These are phyloP conservation scores for Caenorhabditis sp. DNA, from an alignment of 2,888 invertebrate genomes.

Conservation along the genomic window DNA sequence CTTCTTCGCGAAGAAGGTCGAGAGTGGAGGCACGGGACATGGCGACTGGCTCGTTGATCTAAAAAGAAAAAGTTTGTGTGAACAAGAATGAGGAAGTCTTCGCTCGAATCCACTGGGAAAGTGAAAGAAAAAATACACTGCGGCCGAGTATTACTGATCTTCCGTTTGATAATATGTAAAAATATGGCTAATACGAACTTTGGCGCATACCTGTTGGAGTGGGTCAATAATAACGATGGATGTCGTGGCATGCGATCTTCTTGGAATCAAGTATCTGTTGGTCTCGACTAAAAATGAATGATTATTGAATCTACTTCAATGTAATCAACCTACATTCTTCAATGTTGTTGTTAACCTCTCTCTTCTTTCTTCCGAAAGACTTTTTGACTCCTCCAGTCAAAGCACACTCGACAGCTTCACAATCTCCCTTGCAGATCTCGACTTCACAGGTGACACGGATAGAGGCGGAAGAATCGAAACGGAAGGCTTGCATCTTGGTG, in stretches of 20 bases:
- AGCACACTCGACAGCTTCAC: constrained; percentile 81
- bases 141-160: too few relatives aligned
- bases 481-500: constrained; percentile 81
- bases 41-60: constrained; percentile 78
- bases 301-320: neutral
- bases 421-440: constrained; percentile 83
- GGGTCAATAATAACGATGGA: constrained; percentile 82
- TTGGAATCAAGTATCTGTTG: constrained; percentile 80
- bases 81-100: too few relatives aligned
- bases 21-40: constrained; percentile 70
- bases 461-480: constrained; percentile 81
- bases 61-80: neutral
- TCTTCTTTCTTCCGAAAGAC: constrained; percentile 83
- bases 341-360: constrained; percentile 74
- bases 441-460: constrained; percentile 82
- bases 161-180: too few relatives aligned
- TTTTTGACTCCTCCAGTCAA: constrained; percentile 76
- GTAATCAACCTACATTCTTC: constrained; percentile 70
- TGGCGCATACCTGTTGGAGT: constrained; percentile 76
- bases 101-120: too few relatives aligned
- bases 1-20: constrained; percentile 69
- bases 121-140: too few relatives aligned
- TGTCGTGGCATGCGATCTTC: constrained; percentile 80
- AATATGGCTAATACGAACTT: too few relatives aligned
- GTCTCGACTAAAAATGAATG: constrained; percentile 80